Evolutionary conservation across 2,113 vertebrate species (phyloP).

Genomic region (rabbit (Oryctolagus cuniculus)): mOryCun1.1 NC_091434.1:132699001-132699500

Average conservation of each 20-base stretch:
- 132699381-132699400: neutral
- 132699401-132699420: neutral
- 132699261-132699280: neutral
- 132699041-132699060: neutral
- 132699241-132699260: neutral
- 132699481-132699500: neutral
- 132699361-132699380: neutral
- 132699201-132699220: too few relatives aligned
- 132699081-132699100: neutral
- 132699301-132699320: neutral
- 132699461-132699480: neutral
- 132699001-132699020: slow-evolving; percentile 15
- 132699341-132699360: rapidly evolving
- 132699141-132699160: neutral
- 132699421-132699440: slow-evolving; percentile 7
- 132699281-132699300: neutral
- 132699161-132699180: neutral
- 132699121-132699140: neutral
- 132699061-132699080: neutral
- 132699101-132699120: neutral
- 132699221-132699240: too few relatives aligned
- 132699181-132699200: too few relatives aligned
- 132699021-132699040: neutral
- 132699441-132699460: neutral
- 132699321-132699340: neutral